These are phyloP conservation scores for Passerculus sandwichensis DNA, from an alignment of 2,797 vertebrate genomes.

Conservation along the genomic window DNA sequence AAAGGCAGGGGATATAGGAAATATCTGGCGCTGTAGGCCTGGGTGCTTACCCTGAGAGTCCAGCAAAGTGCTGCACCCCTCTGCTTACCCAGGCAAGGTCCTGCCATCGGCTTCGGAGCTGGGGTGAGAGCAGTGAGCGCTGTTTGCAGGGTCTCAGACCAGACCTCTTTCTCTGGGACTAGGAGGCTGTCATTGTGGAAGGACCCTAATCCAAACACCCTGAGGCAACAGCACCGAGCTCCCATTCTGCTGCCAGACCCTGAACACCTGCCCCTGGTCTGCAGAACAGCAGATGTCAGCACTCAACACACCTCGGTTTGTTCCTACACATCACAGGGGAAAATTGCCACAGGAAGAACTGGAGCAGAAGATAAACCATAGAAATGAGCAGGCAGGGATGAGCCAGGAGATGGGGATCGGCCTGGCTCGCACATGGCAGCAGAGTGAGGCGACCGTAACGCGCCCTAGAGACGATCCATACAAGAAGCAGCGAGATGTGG, in stretches of 20 bases:
- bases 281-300: not conserved
- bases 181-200: not conserved
- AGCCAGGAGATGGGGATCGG: too few relatives aligned
- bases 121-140: not conserved
- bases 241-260: not conserved
- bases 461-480: rapidly evolving
- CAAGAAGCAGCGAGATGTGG: not conserved
- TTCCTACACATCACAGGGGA: not conserved
- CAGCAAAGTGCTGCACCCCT: not conserved
- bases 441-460: too few relatives aligned
- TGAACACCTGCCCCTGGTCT: not conserved
- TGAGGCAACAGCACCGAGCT: not conserved
- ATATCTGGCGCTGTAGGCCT: not conserved
- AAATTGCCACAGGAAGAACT: not conserved
- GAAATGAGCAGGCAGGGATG: not conserved
- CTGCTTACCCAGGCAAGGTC: not conserved
- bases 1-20: not conserved
- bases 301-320: too few relatives aligned
- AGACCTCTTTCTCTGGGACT: not conserved
- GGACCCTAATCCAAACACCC: too few relatives aligned
- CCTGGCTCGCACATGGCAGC: not conserved
- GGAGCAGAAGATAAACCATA: not conserved
- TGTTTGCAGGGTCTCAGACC: not conserved
- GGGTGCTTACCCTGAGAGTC: rapidly evolving
- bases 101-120: rapidly evolving